Evolutionary conservation across 2,888 invertebrate genomes (phyloP).

Genomic region (Elegia similella): DNA sequence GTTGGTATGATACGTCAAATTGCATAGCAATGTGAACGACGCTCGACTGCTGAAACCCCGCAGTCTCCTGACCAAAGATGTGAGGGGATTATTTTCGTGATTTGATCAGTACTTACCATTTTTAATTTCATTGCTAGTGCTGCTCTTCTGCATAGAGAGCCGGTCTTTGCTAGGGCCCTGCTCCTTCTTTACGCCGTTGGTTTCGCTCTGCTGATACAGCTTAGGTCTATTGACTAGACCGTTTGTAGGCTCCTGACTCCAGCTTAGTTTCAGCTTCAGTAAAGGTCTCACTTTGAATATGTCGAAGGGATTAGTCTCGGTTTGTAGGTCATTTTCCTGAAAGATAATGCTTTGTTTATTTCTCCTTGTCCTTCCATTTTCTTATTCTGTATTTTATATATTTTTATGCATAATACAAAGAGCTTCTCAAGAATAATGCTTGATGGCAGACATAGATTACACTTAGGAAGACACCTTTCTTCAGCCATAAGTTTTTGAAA

Average conservation of each 20-base stretch:
- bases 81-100: no score
- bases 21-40: no score
- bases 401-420: no score
- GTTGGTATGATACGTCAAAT: no score
- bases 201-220: slow-evolving; percentile 72
- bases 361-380: no score
- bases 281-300: slow-evolving; percentile 90
- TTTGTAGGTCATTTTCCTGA: slow-evolving; percentile 65
- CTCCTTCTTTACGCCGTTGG: slow-evolving; percentile 63
- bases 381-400: no score
- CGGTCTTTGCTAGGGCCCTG: slow-evolving; percentile 51
- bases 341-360: slow-evolving; percentile 23
- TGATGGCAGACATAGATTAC: no score
- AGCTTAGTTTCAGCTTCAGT: slow-evolving; percentile 91
- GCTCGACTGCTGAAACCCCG: no score
- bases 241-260: slow-evolving; percentile 88
- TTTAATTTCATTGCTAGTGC: slow-evolving; percentile 53
- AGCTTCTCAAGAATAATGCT: no score
- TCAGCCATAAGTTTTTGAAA: no score
- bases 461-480: no score
- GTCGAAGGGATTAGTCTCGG: slow-evolving; percentile 84
- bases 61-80: no score
- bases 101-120: slow-evolving; percentile 60
- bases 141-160: slow-evolving; percentile 49
- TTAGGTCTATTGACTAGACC: slow-evolving; percentile 85